A percentile compares a stretch with the other conserved stretches of the same genome.
These are phyloP conservation scores for Pandion haliaetus DNA, from an alignment of 2,113 vertebrate species.

Conservation along the genomic window DNA sequence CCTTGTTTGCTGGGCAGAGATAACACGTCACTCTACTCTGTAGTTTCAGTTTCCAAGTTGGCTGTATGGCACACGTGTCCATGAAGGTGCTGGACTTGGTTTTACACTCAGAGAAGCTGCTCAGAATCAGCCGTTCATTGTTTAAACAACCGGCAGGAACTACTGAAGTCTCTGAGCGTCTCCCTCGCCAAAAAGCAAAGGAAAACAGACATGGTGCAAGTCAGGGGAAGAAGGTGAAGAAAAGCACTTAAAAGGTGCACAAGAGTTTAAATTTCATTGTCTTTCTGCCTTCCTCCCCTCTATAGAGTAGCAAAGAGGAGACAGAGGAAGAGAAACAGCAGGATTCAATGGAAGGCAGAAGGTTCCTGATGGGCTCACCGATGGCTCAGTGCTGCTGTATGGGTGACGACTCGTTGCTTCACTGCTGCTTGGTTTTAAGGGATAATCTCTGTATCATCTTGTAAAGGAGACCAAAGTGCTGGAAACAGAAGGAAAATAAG, in stretches of 20 bases:
- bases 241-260: conserved; percentile 12
- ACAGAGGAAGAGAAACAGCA: background rate
- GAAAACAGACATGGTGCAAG: background rate
- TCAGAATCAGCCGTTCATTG: background rate
- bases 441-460: conserved; percentile 84
- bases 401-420: background rate
- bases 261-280: background rate
- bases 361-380: conserved; percentile 17
- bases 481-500: background rate
- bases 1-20: background rate
- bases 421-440: conserved; percentile 88
- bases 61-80: background rate
- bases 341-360: conserved; percentile 17
- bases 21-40: background rate
- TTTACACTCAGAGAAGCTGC: background rate
- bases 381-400: conserved; percentile 35
- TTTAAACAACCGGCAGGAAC: background rate
- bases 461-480: conserved; percentile 93
- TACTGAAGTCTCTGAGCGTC: background rate
- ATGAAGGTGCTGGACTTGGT: background rate
- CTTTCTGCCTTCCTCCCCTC: conserved; percentile 19
- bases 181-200: conserved; percentile 6
- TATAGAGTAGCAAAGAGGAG: background rate
- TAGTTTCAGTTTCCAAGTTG: background rate
- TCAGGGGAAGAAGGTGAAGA: background rate